A percentile compares a stretch with the other conserved stretches of the same genome.
phyloP scores from a whole-genome alignment of 2,888 invertebrate species.

The Mythimna vitellina region DNA sequence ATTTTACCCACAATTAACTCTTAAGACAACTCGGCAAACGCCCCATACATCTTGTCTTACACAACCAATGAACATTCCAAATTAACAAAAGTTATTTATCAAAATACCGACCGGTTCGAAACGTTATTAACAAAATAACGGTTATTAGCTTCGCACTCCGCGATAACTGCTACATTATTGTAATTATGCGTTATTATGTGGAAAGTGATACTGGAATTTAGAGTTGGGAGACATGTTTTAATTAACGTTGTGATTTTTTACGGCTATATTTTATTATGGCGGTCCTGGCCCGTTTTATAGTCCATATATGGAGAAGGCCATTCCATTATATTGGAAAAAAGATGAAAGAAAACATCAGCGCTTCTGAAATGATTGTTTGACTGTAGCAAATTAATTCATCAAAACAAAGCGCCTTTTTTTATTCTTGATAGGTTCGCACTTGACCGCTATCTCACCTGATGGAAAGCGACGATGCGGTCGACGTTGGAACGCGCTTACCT shows the following conservation, averaged over 20 bases:
- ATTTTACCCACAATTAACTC: slow-evolving; percentile 45
- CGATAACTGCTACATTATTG: slow-evolving; percentile 36
- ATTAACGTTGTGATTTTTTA: slow-evolving; percentile 8
- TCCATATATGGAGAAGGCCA: neutral
- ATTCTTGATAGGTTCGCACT: too few species aligned
- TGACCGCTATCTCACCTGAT: too few species aligned
- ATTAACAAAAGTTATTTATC: slow-evolving; percentile 41
- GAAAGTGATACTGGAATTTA: slow-evolving; percentile 49
- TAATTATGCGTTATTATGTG: slow-evolving; percentile 53
- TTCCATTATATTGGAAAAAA: too few species aligned
- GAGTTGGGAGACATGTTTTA: slow-evolving; percentile 14
- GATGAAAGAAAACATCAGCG: too few species aligned
- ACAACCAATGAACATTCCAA: slow-evolving; percentile 34
- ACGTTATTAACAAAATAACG: slow-evolving; percentile 60
- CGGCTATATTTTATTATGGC: neutral
- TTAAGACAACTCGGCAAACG: slow-evolving; percentile 24
- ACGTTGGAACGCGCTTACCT: too few species aligned
- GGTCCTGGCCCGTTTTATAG: neutral
- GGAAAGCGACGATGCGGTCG: too few species aligned
- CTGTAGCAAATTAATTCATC: neutral
- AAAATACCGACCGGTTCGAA: slow-evolving; percentile 43
- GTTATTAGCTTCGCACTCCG: slow-evolving; percentile 50
- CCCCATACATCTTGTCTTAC: slow-evolving; percentile 38
- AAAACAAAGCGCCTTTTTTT: too few species aligned
- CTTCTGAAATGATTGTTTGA: too few species aligned